Conservation (phyloP, 2,797 vertebrate species). For the Lutjanus argentimaculatus region DNA sequence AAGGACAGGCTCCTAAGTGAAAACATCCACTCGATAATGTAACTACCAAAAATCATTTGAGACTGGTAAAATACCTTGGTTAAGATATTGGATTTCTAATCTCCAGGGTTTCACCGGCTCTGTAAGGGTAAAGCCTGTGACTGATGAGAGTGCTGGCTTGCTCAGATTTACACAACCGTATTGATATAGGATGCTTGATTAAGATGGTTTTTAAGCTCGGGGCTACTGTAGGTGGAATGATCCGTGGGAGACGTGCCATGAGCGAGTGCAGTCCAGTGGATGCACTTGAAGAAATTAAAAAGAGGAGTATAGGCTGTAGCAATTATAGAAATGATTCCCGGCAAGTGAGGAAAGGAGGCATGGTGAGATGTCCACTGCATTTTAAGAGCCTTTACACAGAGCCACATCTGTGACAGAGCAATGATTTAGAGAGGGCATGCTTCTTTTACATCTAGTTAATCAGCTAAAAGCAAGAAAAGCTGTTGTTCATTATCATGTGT, state of each 20-base stretch:
- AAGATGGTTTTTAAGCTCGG: constrained; percentile 62
- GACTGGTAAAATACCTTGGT: constrained; percentile 45
- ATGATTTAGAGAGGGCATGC: constrained; percentile 56
- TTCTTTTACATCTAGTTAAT: constrained; percentile 56
- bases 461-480: constrained; percentile 68
- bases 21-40: constrained; percentile 61
- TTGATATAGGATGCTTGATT: constrained; percentile 64
- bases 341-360: constrained; percentile 55
- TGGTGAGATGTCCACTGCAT: constrained; percentile 42
- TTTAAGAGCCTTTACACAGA: constrained; percentile 55
- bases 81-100: constrained; percentile 66
- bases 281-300: constrained; percentile 81
- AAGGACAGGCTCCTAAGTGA: constrained; percentile 41
- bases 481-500: constrained; percentile 31
- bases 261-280: constrained; percentile 45
- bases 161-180: constrained; percentile 62
- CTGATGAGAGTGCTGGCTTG: constrained; percentile 57
- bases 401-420: constrained; percentile 52
- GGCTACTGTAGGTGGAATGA: constrained; percentile 32
- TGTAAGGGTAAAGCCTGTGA: constrained; percentile 53
- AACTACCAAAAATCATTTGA: constrained; percentile 58
- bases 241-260: constrained; percentile 53
- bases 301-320: constrained; percentile 34
- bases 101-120: constrained; percentile 22
- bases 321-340: constrained; percentile 74